Evolutionary conservation across 2,888 invertebrate species (phyloP), one percentile per base, ranked within the genome.

Genomic region (Noctua janthina): DNA sequence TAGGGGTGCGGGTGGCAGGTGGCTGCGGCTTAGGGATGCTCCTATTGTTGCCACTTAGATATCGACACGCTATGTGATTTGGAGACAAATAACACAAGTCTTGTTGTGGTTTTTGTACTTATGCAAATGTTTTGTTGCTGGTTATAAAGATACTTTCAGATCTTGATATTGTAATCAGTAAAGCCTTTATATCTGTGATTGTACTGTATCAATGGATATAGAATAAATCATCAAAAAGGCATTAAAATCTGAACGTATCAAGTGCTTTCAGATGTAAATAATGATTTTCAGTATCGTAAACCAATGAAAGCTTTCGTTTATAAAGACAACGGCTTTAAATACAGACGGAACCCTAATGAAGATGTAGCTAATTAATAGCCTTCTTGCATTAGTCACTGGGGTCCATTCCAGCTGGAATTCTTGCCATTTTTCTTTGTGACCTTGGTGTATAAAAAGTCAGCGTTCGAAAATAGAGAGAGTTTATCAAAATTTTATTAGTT

Each of bases 1-100:
- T 96, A 94, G 95, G 96, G 97, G 96, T 96, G 96, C 95, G 94
- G 95, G 96, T 85, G 95, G 96, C 97, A 97, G 97, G 97, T 97
- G 97, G 95, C 94, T 93, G 93, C 86, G 88, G 80, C 83, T 79
- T 93, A 96, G 95, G 90, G 96, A 93, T 91, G 96, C 86, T 82
- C 80, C 79, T 77, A 67, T 70, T 79, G 81, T 82, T 72, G 49
- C 73, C 74, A 80, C 74, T 83, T 81, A 81, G 80, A 76, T 85
- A 86, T 88, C 86, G 81, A 83, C 81, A 85, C 56, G 68, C 39
- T 74, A 49, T 66, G 74, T 83, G 70, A 83, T 76, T 79, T 71
- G 20, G 56, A 74, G 39, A 70, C 78, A 78, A 66, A 35, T 54
- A 23, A 49, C 29, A 29, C 11, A 3, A 43, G 43, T 69, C 4